Base-by-base conservation (phyloP, 2,888 invertebrate species). In the Yponomeuta cagnagella region DNA sequence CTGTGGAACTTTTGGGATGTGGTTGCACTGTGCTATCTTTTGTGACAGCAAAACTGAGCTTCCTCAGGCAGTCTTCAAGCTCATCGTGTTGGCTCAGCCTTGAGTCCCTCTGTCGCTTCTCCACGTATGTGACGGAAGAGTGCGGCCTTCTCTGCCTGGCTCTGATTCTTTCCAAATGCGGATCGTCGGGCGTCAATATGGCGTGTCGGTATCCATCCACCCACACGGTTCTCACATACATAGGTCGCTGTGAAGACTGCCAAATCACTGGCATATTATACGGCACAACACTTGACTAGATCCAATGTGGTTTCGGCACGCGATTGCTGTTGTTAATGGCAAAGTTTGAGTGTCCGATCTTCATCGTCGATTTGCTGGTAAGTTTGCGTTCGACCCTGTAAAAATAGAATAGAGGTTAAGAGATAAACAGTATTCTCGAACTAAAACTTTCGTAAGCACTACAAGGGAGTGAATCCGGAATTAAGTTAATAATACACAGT, bases 131-230 rank as follows among this genome's bases (percentile, higher is more conserved):
- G n/a, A 82, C 80, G 0, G 89, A 88, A 1, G 90, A 91, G 73
- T 85, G 78, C 0, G 90, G 91, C 68, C 90, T 63, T 63, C 71
- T 77, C 33, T 80, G 74, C 74, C 82, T 77, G 76, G 82, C 80
- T 74, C 76, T 78, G 2, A 86, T 77, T 73, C 83, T 85, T 23
- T 84, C 77, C 72, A 84, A 82, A 75, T 85, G 84, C 1, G 92
- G 94, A 82, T 95, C 95, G 85, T 95, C 94, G 72, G 93, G 89
- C 8, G 94, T 92, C 70, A 96, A 88, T 69, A 96, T 93, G 30
- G 95, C 95, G 88, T 95, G 95, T 75, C 95, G 93, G 76, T 94
- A 93, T 31, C 95, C 95, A 79, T 95, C 94, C 72, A 95, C 93
- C 96, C 96, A 97, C 70, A 94, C 93, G 68, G 94, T 94, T 77